Evolutionary conservation across 2,113 vertebrate genomes (phyloP), one percentile per base, ranked within the genome.

Genomic region (Nothobranchius furzeri): DNA sequence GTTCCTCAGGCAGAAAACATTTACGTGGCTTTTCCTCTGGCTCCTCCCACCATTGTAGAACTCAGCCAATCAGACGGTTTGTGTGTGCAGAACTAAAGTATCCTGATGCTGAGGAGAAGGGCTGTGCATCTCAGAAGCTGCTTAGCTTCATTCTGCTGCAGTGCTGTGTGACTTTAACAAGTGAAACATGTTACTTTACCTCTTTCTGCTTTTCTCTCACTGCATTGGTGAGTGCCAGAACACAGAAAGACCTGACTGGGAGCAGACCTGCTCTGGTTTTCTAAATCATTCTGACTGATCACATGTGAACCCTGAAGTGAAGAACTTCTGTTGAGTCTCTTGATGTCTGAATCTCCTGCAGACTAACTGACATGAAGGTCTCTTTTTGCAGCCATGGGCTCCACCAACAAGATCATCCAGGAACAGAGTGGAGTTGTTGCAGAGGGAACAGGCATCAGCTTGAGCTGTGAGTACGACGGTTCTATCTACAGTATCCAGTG

Each of bases 131-230:
- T 20, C 20, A 20, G 20, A 20, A 20, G 20, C 20, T 20, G 20
- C 20, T 20, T 20, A 20, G 20, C 20, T 20, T 20, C 20, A 20
- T 20, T 20, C 20, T 20, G 20, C 20, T 20, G 20, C 20, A 20
- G 20, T 20, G 20, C 20, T 20, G 20, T 37, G 36, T 37, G 45
- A 40, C 3, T 61, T 49, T 30, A 53, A 47, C 49, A 36, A 9
- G 45, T 37, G 51, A 64, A 49, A 71, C 62, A 73, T 73, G 70
- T 17, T 65, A 12, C 62, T 73, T 46, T 20, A 40, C 70, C 62
- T 65, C 10, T 17, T 53, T 0, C 25, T 53, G 36, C 36, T 37
- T 40, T 53, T 60, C 4, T 73, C 42, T 53, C 37, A 47, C 55
- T 59, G 15, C 40, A 37, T 13, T 47, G 70, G 62, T 73, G 61